phyloP scores from a whole-genome alignment of 2,888 invertebrate species.

The Nasonovia ribisnigri region DNA sequence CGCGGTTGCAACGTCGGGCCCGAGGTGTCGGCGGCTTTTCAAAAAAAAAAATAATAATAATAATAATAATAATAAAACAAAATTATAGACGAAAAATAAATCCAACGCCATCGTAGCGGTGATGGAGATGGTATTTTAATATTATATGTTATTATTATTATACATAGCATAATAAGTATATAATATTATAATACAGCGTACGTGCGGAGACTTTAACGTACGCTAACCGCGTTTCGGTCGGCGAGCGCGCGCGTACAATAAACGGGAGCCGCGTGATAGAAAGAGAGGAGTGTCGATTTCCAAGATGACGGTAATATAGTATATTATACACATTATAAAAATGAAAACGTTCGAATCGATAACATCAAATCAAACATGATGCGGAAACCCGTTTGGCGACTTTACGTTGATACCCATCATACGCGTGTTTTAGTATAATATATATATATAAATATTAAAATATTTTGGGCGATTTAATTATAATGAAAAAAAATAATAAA shows the following conservation, averaged over 20 bases:
- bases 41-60: background rate
- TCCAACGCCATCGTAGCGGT: background rate
- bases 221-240: background rate
- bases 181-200: constrained; percentile 18
- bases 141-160: background rate
- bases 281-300: constrained; percentile 26
- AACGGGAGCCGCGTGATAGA: constrained; percentile 24
- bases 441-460: background rate
- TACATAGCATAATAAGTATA: background rate
- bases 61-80: constrained; percentile 22
- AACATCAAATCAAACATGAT: constrained; percentile 49
- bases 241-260: constrained; percentile 19
- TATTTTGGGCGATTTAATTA: constrained; percentile 15
- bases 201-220: constrained; percentile 34
- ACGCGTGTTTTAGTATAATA: background rate
- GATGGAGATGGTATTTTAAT: background rate
- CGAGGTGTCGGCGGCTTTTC: constrained; percentile 42
- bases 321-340: constrained; percentile 10
- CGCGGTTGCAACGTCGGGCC: background rate
- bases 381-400: constrained; percentile 37
- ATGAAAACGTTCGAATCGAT: constrained; percentile 58
- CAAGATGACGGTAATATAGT: constrained; percentile 31
- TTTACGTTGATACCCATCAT: background rate
- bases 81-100: constrained; percentile 10
- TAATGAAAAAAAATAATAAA: background rate